These are phyloP conservation scores for Cisticola juncidis DNA, from an alignment of 2,113 vertebrate species.

Conservation along the genomic window DNA sequence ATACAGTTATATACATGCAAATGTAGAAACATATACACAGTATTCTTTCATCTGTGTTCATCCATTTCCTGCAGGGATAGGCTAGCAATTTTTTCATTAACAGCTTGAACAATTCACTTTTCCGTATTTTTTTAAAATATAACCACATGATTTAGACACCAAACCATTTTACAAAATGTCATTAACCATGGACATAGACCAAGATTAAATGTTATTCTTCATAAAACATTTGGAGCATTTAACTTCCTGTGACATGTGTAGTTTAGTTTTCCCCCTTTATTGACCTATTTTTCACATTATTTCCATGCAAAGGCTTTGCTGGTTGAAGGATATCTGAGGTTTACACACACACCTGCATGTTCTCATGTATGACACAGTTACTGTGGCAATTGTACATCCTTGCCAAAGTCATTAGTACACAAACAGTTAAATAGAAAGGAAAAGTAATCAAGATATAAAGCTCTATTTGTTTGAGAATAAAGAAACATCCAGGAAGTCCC, in stretches of 20 bases:
- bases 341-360: neutral
- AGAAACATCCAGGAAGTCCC: neutral
- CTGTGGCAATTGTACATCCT: neutral
- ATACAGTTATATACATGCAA: neutral
- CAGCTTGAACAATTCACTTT: neutral
- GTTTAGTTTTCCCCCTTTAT: neutral
- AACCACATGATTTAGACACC: neutral
- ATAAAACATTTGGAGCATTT: neutral
- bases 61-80: neutral
- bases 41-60: neutral
- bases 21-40: neutral
- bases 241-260: neutral
- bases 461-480: neutral
- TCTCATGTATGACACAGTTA: neutral
- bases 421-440: neutral
- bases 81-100: neutral
- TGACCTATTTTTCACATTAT: neutral
- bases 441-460: neutral
- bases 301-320: neutral
- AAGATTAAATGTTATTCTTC: neutral
- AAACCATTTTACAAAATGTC: neutral
- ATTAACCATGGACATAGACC: neutral
- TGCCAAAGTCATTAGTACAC: neutral
- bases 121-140: fast-evolving
- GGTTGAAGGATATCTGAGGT: neutral